Conservation (phyloP, 2,797 vertebrate genomes). For the Podarcis lilfordi region DNA sequence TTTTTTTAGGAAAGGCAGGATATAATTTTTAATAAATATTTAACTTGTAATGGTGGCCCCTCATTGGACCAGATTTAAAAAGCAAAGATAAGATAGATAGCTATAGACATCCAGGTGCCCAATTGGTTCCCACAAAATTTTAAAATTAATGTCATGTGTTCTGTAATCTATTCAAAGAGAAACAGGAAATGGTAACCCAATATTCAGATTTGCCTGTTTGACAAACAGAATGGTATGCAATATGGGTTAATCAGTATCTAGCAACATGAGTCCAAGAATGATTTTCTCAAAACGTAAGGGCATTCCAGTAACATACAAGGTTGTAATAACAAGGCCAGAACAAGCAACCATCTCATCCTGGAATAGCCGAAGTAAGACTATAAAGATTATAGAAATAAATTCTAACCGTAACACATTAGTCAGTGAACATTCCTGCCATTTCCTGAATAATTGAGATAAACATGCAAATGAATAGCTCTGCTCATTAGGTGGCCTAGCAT, state of each 20-base stretch:
- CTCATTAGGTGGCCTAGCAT: neutral
- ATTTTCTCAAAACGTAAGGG: neutral
- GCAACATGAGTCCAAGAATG: too few relatives aligned
- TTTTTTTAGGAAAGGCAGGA: too few relatives aligned
- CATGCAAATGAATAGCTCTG: neutral
- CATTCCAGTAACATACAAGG: neutral
- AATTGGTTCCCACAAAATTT: neutral
- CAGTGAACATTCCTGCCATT: neutral
- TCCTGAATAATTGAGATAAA: neutral
- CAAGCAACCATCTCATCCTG: neutral
- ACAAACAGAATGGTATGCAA: neutral
- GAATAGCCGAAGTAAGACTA: neutral
- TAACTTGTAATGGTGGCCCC: neutral
- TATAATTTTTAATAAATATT: too few relatives aligned
- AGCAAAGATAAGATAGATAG: too few relatives aligned
- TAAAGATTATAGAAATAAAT: neutral
- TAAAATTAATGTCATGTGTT: neutral
- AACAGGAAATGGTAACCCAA: neutral
- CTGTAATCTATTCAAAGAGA: too few relatives aligned
- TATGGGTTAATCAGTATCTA: neutral
- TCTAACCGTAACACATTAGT: neutral
- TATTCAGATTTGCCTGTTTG: neutral
- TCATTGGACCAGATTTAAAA: neutral
- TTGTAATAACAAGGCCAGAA: neutral
- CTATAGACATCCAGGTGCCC: neutral